These are phyloP conservation scores for Indri indri DNA, from an alignment of 2,113 vertebrate genomes.

Conservation along the genomic window DNA sequence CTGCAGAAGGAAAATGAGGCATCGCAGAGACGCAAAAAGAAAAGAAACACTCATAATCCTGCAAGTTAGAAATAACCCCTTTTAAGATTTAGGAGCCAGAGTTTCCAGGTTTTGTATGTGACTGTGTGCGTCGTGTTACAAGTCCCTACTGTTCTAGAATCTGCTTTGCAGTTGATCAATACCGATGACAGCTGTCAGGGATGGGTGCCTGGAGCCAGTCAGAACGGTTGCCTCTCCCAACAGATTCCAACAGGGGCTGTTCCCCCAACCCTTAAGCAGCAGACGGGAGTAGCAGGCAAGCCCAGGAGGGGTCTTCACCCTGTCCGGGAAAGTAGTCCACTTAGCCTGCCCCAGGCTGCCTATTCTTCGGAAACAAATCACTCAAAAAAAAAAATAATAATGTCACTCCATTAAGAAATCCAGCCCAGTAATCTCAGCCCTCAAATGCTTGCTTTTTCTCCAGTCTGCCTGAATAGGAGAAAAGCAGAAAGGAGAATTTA, in stretches of 20 bases:
- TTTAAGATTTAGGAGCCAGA: not conserved
- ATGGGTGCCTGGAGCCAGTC: not conserved
- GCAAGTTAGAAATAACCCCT: not conserved
- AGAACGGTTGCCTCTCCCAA: not conserved
- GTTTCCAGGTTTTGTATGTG: not conserved
- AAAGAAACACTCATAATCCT: not conserved
- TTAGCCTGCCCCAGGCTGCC: not conserved
- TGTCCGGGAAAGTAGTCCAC: not conserved
- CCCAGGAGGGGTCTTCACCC: not conserved
- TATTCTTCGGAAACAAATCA: constrained; percentile 50
- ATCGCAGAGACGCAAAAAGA: not conserved
- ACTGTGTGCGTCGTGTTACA: not conserved
- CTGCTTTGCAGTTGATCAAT: not conserved
- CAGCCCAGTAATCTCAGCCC: constrained; percentile 9
- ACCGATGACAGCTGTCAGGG: not conserved
- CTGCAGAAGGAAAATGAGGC: not conserved
- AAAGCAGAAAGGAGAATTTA: constrained; percentile 50
- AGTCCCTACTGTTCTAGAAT: not conserved
- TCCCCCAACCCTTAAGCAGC: not conserved
- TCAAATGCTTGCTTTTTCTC: constrained; percentile 5
- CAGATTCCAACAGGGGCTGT: not conserved
- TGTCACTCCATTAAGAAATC: constrained; percentile 54
- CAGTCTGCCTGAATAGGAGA: constrained; percentile 3
- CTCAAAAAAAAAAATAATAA: not conserved
- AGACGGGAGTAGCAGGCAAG: not conserved